Percentiles rank a stretch among this genome's conserved stretches.
phyloP scores from a whole-genome alignment of 1,140 invertebrate genomes.

The Melitaea cinxia region DNA sequence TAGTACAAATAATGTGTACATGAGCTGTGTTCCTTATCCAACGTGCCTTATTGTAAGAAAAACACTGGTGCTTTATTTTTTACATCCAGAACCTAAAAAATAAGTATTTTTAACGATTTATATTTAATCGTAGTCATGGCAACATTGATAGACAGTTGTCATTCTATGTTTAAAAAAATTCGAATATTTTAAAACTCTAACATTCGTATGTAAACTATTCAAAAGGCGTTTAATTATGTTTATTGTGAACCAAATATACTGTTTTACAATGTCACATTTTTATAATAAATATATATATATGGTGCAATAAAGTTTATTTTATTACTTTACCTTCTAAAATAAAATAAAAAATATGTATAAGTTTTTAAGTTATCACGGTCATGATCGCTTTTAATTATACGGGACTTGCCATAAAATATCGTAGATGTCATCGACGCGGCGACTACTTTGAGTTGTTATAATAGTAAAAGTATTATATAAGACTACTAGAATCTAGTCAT shows the following conservation, averaged over 20 bases:
- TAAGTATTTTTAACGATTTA: constrained; percentile 14
- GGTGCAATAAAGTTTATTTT: constrained; percentile 12
- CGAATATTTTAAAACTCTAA: constrained; percentile 17
- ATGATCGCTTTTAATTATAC: too few species aligned
- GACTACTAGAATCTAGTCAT: too few species aligned
- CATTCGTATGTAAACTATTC: constrained; percentile 6
- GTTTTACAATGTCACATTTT: constrained; percentile 25
- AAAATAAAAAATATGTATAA: too few species aligned
- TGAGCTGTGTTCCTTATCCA: constrained; percentile 4
- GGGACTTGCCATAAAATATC: too few species aligned
- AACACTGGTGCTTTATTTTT: constrained; percentile 5
- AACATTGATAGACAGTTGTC: background rate
- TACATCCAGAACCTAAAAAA: background rate
- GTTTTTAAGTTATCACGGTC: too few species aligned
- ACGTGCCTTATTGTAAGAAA: constrained; percentile 14
- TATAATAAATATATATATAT: constrained; percentile 21
- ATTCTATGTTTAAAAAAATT: background rate
- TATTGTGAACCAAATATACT: constrained; percentile 13
- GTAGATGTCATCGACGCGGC: too few species aligned
- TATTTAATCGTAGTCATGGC: background rate
- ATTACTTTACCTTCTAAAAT: too few species aligned
- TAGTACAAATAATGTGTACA: background rate
- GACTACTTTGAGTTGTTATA: too few species aligned
- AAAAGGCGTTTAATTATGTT: constrained; percentile 9
- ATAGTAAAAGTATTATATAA: too few species aligned